Evolutionary conservation across 2,113 vertebrate genomes (phyloP).

Genomic region (Dromaius novaehollandiae): DNA sequence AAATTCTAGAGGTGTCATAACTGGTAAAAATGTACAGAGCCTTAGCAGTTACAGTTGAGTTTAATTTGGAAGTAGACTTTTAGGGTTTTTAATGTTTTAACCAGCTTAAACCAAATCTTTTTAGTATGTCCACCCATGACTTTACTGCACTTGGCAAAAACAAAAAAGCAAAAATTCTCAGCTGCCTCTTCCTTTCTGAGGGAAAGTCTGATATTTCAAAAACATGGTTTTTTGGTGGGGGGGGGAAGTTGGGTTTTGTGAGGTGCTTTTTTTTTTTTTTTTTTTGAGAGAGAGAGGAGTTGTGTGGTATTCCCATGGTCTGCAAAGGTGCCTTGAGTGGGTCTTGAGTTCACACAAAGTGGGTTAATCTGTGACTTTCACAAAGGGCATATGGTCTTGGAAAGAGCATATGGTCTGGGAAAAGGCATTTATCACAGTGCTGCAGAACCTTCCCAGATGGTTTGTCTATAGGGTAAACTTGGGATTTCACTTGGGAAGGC

Average conservation of each 20-base stretch:
- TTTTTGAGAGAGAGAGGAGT: background rate
- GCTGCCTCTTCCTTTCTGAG: background rate
- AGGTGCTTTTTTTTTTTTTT: background rate
- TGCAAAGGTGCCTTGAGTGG: background rate
- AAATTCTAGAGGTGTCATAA: background rate
- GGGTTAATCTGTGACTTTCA: constrained; percentile 54
- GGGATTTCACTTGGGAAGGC: background rate
- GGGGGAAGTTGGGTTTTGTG: accelerated
- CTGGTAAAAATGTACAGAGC: background rate
- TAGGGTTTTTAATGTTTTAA: background rate
- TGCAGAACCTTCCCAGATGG: background rate
- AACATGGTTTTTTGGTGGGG: background rate
- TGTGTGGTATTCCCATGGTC: background rate
- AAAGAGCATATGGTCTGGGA: constrained; percentile 32
- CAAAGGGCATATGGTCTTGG: constrained; percentile 4
- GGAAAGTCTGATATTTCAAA: background rate
- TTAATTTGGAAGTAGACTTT: background rate
- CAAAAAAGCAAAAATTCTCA: background rate
- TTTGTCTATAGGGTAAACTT: background rate
- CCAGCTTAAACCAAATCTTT: background rate
- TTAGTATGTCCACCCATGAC: background rate
- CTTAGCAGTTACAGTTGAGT: background rate
- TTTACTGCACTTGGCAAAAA: background rate
- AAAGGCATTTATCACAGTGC: background rate
- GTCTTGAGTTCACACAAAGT: constrained; percentile 14